Percentiles rank a stretch among this genome's conserved stretches.
Evolutionary conservation across 1,140 invertebrate genomes (phyloP).

Genomic region (Bombus soroeensis): DNA sequence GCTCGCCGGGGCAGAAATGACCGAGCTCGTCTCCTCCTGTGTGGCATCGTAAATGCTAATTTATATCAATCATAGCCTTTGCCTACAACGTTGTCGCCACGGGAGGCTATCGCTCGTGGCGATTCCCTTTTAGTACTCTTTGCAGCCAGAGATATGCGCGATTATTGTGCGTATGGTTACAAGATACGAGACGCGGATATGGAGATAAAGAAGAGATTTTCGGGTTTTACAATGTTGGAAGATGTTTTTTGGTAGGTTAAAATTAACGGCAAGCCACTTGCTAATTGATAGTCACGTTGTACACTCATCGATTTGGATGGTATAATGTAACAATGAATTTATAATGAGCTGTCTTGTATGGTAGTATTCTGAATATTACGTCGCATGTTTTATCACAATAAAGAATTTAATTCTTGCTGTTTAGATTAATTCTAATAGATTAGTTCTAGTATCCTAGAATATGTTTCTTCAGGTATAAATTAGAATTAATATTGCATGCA

Average conservation of each 20-base stretch:
- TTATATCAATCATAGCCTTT: constrained; percentile 40
- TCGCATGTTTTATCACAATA: too few species aligned
- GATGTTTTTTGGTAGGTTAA: too few species aligned
- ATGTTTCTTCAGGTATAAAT: too few species aligned
- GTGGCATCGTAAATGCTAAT: constrained; percentile 49
- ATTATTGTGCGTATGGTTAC: background rate
- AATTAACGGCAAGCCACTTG: too few species aligned
- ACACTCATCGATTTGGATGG: too few species aligned
- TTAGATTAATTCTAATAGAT: too few species aligned
- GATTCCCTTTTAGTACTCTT: constrained; percentile 10
- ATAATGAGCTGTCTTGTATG: background rate
- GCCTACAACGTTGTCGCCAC: constrained; percentile 39
- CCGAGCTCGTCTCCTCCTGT: constrained; percentile 21
- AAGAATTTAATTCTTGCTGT: too few species aligned
- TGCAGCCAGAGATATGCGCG: background rate
- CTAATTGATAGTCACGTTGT: too few species aligned
- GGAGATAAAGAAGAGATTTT: background rate
- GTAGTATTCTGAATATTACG: too few species aligned
- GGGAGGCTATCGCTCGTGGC: constrained; percentile 31
- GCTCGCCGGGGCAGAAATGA: constrained; percentile 10
- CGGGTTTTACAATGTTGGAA: background rate
- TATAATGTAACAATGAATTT: background rate
- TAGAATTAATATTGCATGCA: too few species aligned
- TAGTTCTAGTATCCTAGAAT: too few species aligned
- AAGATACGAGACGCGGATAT: background rate